Conservation (phyloP, 2,113 vertebrate genomes). For the Salvelinus sp. region DNA sequence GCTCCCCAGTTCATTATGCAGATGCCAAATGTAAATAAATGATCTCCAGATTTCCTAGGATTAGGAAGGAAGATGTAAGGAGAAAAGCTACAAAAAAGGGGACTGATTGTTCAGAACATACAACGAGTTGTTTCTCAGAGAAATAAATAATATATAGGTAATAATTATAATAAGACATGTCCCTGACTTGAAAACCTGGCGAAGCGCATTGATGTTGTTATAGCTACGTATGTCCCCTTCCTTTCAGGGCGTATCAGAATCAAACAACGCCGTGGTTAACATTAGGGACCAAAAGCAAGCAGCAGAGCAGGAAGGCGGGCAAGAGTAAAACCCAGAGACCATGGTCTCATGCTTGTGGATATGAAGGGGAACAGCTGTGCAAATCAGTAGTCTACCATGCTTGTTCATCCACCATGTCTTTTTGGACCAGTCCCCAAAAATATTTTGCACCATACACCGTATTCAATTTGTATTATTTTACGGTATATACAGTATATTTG, state of each 20-base stretch:
- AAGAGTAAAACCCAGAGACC: slow-evolving; percentile 50
- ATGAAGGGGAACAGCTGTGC: slow-evolving; percentile 73
- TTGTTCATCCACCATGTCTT: slow-evolving; percentile 52
- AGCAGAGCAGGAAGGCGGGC: slow-evolving; percentile 43
- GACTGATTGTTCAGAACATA: slow-evolving; percentile 11
- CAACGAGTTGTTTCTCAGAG: slow-evolving; percentile 45
- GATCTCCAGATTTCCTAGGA: slow-evolving; percentile 60
- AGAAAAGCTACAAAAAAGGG: slow-evolving; percentile 1
- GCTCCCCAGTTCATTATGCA: slow-evolving; percentile 89
- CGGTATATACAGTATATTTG: neutral
- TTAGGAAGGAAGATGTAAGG: neutral
- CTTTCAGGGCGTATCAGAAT: slow-evolving; percentile 74
- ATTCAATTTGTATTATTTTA: neutral
- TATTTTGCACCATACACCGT: neutral
- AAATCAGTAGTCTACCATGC: slow-evolving; percentile 55
- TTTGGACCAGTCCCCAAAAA: slow-evolving; percentile 29
- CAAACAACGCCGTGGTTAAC: slow-evolving; percentile 58
- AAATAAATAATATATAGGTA: slow-evolving; percentile 61
- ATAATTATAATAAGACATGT: slow-evolving; percentile 70
- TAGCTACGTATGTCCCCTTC: slow-evolving; percentile 65
- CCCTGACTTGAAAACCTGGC: slow-evolving; percentile 72
- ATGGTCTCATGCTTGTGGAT: slow-evolving; percentile 63
- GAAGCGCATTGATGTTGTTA: slow-evolving; percentile 74
- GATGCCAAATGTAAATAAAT: slow-evolving; percentile 89
- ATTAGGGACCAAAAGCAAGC: slow-evolving; percentile 52